These are phyloP conservation scores for Gymnocypris eckloni DNA, from an alignment of 2,797 vertebrate genomes.

Conservation along the genomic window DNA sequence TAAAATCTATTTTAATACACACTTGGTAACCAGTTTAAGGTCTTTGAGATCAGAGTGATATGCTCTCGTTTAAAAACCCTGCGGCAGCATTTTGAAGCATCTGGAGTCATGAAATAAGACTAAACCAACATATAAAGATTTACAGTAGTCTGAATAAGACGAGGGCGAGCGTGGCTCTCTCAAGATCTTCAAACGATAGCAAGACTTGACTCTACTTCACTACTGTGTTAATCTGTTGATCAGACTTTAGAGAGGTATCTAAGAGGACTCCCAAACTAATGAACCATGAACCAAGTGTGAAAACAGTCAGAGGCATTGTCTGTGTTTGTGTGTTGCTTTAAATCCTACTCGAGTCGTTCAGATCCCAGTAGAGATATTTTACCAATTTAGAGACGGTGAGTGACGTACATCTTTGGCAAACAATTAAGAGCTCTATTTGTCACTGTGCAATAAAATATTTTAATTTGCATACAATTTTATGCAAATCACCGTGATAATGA, in stretches of 20 bases:
- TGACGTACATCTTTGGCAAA: constrained; percentile 17
- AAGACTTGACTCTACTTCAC: too few species aligned
- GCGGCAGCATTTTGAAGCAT: neutral
- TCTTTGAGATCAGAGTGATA: neutral
- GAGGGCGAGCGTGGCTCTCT: neutral
- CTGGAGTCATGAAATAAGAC: neutral
- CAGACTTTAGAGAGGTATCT: too few species aligned
- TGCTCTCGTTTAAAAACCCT: neutral
- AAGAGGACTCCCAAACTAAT: too few species aligned
- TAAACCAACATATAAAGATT: neutral
- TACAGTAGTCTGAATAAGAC: neutral
- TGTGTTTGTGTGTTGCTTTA: neutral
- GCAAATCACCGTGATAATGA: constrained; percentile 44
- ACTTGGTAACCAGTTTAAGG: neutral
- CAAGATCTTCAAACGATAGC: too few species aligned
- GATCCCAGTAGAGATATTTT: constrained; percentile 6
- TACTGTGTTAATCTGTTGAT: too few species aligned
- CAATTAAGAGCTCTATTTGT: constrained; percentile 49
- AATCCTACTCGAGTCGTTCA: neutral
- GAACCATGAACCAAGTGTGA: neutral
- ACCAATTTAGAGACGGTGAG: neutral
- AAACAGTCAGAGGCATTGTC: neutral
- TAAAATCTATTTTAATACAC: neutral
- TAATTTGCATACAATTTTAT: constrained; percentile 44
- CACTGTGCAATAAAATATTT: constrained; percentile 57